These are phyloP conservation scores for Oryzias melastigma DNA, from an alignment of 2,113 vertebrate species.

Conservation along the genomic window DNA sequence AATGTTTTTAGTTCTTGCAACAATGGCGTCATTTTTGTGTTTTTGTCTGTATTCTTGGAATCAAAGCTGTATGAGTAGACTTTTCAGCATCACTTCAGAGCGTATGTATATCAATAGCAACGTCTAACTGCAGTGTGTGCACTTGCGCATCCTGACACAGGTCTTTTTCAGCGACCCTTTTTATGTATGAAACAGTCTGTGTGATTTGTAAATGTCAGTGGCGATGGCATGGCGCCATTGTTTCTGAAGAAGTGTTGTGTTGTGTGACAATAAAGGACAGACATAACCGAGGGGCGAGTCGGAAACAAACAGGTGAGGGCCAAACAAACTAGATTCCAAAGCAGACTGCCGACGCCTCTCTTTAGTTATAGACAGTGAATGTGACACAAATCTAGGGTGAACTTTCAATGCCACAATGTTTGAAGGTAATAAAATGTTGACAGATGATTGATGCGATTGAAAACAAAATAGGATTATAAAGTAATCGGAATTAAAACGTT, in stretches of 20 bases:
- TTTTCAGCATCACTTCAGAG: constrained; percentile 33
- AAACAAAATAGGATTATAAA: background rate
- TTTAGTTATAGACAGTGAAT: constrained; percentile 8
- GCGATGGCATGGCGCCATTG: constrained; percentile 41
- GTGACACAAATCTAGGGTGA: background rate
- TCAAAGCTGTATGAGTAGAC: background rate
- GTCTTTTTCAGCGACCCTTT: constrained; percentile 35
- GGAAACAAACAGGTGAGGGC: constrained; percentile 48
- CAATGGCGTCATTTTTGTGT: constrained; percentile 5
- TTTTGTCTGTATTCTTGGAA: background rate
- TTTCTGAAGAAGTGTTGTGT: constrained; percentile 46
- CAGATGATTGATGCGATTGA: background rate
- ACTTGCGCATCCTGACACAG: constrained; percentile 10
- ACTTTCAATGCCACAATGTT: background rate
- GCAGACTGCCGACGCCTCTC: constrained; percentile 2
- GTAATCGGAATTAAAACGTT: too few relatives aligned
- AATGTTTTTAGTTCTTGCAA: constrained; percentile 32
- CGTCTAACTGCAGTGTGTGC: constrained; percentile 18
- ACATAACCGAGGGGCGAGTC: constrained; percentile 29
- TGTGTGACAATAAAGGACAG: constrained; percentile 52
- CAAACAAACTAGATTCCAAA: constrained; percentile 49
- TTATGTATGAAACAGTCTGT: constrained; percentile 35
- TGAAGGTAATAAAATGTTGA: background rate
- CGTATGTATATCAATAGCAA: constrained; percentile 21
- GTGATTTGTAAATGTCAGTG: constrained; percentile 62